These are phyloP conservation scores for Steinernema hermaphroditum DNA, from an alignment of 2,888 invertebrate genomes.

Conservation along the genomic window DNA sequence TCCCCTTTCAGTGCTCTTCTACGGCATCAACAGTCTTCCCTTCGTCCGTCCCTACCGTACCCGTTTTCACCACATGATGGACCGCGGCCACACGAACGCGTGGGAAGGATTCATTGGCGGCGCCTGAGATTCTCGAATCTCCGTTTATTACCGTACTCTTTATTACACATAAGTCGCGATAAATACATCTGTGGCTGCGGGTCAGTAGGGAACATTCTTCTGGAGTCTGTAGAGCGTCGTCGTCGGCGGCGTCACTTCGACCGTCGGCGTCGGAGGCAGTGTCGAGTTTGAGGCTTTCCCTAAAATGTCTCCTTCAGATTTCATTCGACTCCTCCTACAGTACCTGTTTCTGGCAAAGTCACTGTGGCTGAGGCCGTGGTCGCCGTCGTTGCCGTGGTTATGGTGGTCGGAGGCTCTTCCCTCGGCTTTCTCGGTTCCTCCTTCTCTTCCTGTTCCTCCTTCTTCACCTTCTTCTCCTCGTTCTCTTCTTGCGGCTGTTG, in stretches of 20 bases:
- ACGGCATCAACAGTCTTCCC: constrained; percentile 24
- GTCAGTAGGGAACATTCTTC: constrained; percentile 15
- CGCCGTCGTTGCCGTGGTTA: too few relatives aligned
- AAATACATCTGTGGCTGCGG: constrained; percentile 5
- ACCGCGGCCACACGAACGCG: constrained; percentile 7
- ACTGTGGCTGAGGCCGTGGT: too few relatives aligned
- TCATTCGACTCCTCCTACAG: too few relatives aligned
- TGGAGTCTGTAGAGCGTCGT: constrained; percentile 24
- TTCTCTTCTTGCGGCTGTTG: not conserved
- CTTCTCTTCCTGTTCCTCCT: not conserved
- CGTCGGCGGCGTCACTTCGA: not conserved
- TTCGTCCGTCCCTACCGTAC: constrained; percentile 25
- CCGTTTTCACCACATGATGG: constrained; percentile 33
- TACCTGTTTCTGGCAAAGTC: too few relatives aligned
- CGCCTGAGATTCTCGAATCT: constrained; percentile 4
- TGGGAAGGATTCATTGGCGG: constrained; percentile 11
- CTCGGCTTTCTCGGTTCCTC: not conserved
- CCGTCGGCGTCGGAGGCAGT: not conserved
- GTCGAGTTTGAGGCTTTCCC: too few relatives aligned
- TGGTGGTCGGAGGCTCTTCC: not conserved
- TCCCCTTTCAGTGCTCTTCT: constrained; percentile 4
- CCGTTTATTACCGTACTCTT: too few relatives aligned
- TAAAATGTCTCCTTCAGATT: too few relatives aligned
- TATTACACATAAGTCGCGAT: constrained; percentile 6
- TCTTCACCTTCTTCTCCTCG: not conserved